These are phyloP conservation scores for Chondrilla cf. caribensis DNA, from an alignment of 37 sponge, comb jelly and placozoan genomes.

Conservation along the genomic window DNA sequence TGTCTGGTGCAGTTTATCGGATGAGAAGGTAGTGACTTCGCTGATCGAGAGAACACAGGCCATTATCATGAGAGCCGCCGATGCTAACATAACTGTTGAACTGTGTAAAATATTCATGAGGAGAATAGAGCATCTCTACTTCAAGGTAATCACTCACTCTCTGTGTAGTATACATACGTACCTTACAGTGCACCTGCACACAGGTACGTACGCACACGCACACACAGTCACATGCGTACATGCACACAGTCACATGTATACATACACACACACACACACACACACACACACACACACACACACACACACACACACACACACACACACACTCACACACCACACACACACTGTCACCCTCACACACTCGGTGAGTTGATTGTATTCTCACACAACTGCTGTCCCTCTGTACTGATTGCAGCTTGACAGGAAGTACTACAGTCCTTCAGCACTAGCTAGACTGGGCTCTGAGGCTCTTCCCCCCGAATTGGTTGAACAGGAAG, in stretches of 20 bases:
- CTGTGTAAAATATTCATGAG: slow-evolving; percentile 83
- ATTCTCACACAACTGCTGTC: no score
- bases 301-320: no score
- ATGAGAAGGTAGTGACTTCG: slow-evolving; percentile 63
- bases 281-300: no score
- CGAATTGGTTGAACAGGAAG: slow-evolving; percentile 8
- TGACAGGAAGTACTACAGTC: slow-evolving; percentile 30
- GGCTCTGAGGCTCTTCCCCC: neutral
- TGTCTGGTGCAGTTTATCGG: slow-evolving; percentile 68
- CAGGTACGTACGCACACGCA: no score
- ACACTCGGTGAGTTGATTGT: no score
- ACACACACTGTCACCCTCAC: neutral
- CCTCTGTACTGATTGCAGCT: slow-evolving; percentile 18
- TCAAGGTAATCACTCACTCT: slow-evolving; percentile 63
- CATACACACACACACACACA: no score
- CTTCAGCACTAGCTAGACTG: neutral
- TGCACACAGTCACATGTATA: no score
- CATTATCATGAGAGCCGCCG: slow-evolving; percentile 44
- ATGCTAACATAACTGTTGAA: neutral
- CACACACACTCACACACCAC: no score
- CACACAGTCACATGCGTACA: no score
- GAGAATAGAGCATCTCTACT: slow-evolving; percentile 92
- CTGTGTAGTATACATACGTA: no score
- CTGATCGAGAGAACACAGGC: slow-evolving; percentile 59
- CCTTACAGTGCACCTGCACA: no score